These are phyloP conservation scores for Diloba caeruleocephala DNA, from an alignment of 2,888 invertebrate genomes.

Conservation along the genomic window DNA sequence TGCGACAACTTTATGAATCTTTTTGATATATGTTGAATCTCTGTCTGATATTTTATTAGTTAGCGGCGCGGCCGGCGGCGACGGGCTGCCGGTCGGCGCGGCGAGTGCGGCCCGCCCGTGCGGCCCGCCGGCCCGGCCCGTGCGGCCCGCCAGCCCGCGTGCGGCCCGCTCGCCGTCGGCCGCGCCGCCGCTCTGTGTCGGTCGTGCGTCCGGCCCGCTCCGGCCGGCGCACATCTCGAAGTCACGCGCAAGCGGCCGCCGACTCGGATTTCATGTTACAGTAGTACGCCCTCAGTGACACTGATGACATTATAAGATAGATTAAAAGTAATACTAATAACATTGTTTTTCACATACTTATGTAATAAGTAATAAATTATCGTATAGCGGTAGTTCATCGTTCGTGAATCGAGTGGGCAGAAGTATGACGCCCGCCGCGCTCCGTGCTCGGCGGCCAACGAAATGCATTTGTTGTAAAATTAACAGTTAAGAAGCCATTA, in stretches of 20 bases:
- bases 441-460: constrained; percentile 84
- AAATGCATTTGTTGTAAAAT: constrained; percentile 88
- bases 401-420: constrained; percentile 73
- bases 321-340: constrained; percentile 76
- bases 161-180: constrained; percentile 41
- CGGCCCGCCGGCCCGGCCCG: neutral
- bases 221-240: constrained; percentile 38
- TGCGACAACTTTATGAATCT: constrained; percentile 63
- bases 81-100: constrained; percentile 8
- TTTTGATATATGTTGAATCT: constrained; percentile 62
- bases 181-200: neutral
- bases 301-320: constrained; percentile 76
- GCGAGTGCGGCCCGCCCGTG: neutral
- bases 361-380: constrained; percentile 84
- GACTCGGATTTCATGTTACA: constrained; percentile 64
- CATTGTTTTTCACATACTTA: constrained; percentile 86
- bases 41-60: constrained; percentile 45
- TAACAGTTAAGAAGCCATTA: constrained; percentile 87
- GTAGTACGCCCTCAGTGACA: constrained; percentile 71
- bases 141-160: constrained; percentile 39
- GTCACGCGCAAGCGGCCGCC: constrained; percentile 61
- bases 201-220: constrained; percentile 32
- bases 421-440: constrained; percentile 74
- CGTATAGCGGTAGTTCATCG: constrained; percentile 82
- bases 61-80: constrained; percentile 32